These are phyloP conservation scores for Macroteleia sp. DNA, from an alignment of 2,888 invertebrate genomes.

Conservation along the genomic window DNA sequence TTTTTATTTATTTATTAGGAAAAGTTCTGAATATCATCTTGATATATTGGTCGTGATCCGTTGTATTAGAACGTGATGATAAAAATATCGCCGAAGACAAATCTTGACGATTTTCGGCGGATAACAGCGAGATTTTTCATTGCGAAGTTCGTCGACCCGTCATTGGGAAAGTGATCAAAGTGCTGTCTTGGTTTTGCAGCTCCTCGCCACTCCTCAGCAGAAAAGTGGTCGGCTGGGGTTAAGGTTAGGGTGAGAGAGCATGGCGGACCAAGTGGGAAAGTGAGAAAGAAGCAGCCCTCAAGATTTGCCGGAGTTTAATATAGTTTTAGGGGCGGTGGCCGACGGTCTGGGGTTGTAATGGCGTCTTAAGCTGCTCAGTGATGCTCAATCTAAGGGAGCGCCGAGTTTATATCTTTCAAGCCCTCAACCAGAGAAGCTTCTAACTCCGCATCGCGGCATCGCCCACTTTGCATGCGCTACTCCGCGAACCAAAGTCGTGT, in stretches of 20 bases:
- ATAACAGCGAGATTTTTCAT: slow-evolving; percentile 54
- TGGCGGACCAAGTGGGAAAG: slow-evolving; percentile 69
- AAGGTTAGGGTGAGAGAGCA: slow-evolving; percentile 62
- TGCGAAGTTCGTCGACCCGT: slow-evolving; percentile 60
- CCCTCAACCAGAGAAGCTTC: too few relatives aligned
- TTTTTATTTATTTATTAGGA: too few relatives aligned
- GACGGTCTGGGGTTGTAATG: slow-evolving; percentile 80
- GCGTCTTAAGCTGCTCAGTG: slow-evolving; percentile 83
- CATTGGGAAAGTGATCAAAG: slow-evolving; percentile 78
- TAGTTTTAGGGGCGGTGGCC: slow-evolving; percentile 83
- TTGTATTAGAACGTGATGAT: slow-evolving; percentile 30
- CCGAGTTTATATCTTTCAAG: too few relatives aligned
- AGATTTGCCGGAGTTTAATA: slow-evolving; percentile 84
- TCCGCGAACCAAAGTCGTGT: slow-evolving; percentile 13
- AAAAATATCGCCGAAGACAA: slow-evolving; percentile 39
- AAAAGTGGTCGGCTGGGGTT: slow-evolving; percentile 52
- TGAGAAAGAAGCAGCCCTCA: slow-evolving; percentile 73
- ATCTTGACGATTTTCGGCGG: slow-evolving; percentile 38
- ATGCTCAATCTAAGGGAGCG: slow-evolving; percentile 75
- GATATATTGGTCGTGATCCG: slow-evolving; percentile 5
- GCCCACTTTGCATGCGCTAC: slow-evolving; percentile 32
- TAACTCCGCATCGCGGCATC: too few relatives aligned
- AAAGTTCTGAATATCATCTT: too few relatives aligned
- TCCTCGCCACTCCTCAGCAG: slow-evolving; percentile 23
- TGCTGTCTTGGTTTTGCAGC: slow-evolving; percentile 75